Base-by-base conservation (phyloP, 2,888 invertebrate species). In the Machimus atricapillus region DNA sequence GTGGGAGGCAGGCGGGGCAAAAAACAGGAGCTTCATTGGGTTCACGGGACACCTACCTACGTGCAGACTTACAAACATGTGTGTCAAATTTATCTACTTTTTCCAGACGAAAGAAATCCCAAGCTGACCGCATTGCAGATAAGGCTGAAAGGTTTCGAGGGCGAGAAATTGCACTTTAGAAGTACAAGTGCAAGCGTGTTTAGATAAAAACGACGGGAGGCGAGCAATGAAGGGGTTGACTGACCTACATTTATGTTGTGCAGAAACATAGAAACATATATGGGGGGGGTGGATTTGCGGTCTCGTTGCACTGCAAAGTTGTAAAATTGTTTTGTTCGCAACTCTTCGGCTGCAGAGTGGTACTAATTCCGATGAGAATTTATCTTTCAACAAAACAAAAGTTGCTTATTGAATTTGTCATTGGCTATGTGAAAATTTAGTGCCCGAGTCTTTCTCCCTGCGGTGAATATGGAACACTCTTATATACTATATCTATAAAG, bases 91-190 rank as follows among this genome's bases (percentile, higher is more conserved):
- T 78, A 40, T 78, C 40, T 23, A 40, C 78, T 46, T 52, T 40
- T 56, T 46, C 79, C 46, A 40, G 79, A 12, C 52, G 52, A 46
- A 79, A 23, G 66, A 66, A 79, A 79, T 79, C 79, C 79, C 79
- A 46, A 52, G 52, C 79, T 79, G 79, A 46, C 79, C 79, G 79
- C 79, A 79, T 79, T 79, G 79, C 79, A 79, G 79, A 52, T 79
- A 79, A 52, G 79, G 79, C 6, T 79, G 79, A 79, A 79, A 79
- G 79, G 27, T 52, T 79, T 27, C 40, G 27, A 27, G 37, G 52
- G 79, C 46, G 43, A 52, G 79, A 79, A 79, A 79, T 52, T 79
- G 79, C 23, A 79, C 52, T 79, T 79, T 79, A 79, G 27, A 66
- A 66, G 66, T 66, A 66, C 66, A 66, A 66, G 66, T 66, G 66